phyloP scores from a whole-genome alignment of 2,888 invertebrate species.

The Pycnomerus fuliginosus region DNA sequence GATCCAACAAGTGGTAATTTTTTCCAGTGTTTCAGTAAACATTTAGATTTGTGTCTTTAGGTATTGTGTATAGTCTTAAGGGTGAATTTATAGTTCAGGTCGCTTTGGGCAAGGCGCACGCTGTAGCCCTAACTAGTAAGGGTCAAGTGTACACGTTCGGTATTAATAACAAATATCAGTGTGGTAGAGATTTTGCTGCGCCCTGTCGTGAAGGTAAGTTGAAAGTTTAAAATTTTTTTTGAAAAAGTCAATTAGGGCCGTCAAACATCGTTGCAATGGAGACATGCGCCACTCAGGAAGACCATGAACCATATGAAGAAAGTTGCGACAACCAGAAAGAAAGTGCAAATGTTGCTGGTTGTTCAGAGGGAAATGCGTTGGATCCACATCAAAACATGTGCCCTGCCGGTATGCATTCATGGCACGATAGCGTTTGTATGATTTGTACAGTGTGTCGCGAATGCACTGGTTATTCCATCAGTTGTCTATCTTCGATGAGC shows the following conservation, averaged over 20 bases:
- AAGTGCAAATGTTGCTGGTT: conserved; percentile 56
- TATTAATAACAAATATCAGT: conserved; percentile 96
- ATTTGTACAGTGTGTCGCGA: conserved; percentile 88
- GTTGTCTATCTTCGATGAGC: conserved; percentile 71
- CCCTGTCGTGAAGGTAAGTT: conserved; percentile 60
- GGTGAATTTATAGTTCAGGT: conserved; percentile 60
- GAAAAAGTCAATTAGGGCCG: no score
- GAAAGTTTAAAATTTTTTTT: no score
- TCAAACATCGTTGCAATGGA: conserved; percentile 57
- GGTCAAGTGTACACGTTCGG: conserved; percentile 95
- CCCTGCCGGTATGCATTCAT: conserved; percentile 71
- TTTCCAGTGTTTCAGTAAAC: no score
- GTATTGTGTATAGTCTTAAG: conserved; percentile 47
- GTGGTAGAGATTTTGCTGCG: conserved; percentile 79
- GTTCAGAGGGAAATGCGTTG: conserved; percentile 44
- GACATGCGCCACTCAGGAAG: conserved; percentile 55
- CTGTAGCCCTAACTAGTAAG: conserved; percentile 82
- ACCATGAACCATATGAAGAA: conserved; percentile 58
- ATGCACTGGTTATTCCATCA: conserved; percentile 89
- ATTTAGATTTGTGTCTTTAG: no score
- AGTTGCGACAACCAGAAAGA: conserved; percentile 58
- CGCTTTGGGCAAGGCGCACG: conserved; percentile 93
- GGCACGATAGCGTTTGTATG: conserved; percentile 81
- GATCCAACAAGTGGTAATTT: no score
- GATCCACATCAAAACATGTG: conserved; percentile 55